Base-by-base conservation (phyloP, 2,888 invertebrate species). In the Ethmia dodecea region DNA sequence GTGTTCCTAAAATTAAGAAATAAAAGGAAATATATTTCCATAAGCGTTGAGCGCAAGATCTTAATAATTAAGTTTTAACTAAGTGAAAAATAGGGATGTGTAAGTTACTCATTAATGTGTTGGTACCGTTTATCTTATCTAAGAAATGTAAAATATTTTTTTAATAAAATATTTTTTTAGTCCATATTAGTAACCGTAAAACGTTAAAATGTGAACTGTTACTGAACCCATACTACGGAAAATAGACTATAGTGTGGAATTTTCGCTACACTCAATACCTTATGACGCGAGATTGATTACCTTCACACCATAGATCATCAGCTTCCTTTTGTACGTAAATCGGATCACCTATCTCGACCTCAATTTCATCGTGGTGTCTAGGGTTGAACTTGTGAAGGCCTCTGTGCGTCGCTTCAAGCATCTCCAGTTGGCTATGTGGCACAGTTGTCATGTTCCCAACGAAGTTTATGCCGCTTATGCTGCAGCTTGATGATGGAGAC, bases 271-370 rank as follows among this genome's bases (percentile, higher is more conserved):
- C n/a, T n/a, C n/a, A n/a, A n/a, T n/a, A n/a, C n/a, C n/a, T n/a
- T n/a, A n/a, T n/a, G n/a, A n/a, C n/a, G n/a, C n/a, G n/a, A n/a
- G 3, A 26, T 12, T 26, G 26, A 9, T 10, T 26, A 95, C 98
- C 98, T 91, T 97, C 97, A 75, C 96, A 97, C 99, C 99, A 99
- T 44, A 97, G 88, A 74, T 99, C 99, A 53, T 98, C 98, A 13
- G 94, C 96, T 75, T 98, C 97, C 65, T 95, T 96, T 67, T 96
- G 95, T 49, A 99, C 97, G 68, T 98, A 97, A 47, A 99, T 92
- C 1, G 98, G 96, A 77, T 99, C 99, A 1, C 99, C 99, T 38
- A 98, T 97, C 84, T 99, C 98, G 16, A 99, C 90, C 70, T 96
- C 95, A 43, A 99, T 93, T 83, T 99, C 98, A 60, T 98, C 98